Percentiles rank a stretch among this genome's conserved stretches.
Evolutionary conservation across 2,113 vertebrate species (phyloP).

Genomic region (Tragelaphus imberbis): DNA sequence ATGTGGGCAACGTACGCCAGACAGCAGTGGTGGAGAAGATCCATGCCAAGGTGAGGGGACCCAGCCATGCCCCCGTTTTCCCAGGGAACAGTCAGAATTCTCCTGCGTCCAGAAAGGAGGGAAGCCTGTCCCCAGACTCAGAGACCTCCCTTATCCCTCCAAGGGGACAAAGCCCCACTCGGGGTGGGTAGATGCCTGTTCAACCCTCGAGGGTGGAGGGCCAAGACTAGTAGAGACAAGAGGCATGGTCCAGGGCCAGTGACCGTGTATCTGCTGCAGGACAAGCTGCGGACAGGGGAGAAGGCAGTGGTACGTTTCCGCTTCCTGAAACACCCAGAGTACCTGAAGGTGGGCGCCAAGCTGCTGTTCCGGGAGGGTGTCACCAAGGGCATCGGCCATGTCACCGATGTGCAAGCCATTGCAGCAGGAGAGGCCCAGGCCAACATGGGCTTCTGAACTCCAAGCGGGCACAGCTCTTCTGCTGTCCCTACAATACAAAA

Average conservation of each 20-base stretch:
- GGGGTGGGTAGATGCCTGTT: neutral
- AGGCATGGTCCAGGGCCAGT: neutral
- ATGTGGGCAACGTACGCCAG: constrained; percentile 95
- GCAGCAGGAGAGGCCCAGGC: constrained; percentile 79
- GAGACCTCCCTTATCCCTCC: neutral
- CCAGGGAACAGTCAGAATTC: neutral
- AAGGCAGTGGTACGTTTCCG: constrained; percentile 96
- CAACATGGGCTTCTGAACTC: constrained; percentile 80
- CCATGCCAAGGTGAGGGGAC: constrained; percentile 90
- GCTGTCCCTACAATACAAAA: constrained; percentile 64
- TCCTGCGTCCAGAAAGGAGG: neutral
- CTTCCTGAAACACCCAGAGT: constrained; percentile 98
- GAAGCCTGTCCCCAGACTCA: neutral
- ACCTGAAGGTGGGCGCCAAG: constrained; percentile 96
- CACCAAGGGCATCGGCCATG: constrained; percentile 97
- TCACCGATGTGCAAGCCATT: constrained; percentile 92
- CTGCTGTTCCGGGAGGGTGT: constrained; percentile 96
- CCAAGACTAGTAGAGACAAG: neutral
- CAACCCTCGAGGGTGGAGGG: neutral
- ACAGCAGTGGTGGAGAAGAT: constrained; percentile 95
- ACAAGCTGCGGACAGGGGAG: constrained; percentile 95
- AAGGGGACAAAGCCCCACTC: neutral
- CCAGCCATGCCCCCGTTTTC: neutral
- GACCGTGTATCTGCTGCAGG: constrained; percentile 77
- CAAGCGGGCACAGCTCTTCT: constrained; percentile 54